Conservation (phyloP, 35 echinoderm and acorn worm species). For the Anneissia japonica region DNA sequence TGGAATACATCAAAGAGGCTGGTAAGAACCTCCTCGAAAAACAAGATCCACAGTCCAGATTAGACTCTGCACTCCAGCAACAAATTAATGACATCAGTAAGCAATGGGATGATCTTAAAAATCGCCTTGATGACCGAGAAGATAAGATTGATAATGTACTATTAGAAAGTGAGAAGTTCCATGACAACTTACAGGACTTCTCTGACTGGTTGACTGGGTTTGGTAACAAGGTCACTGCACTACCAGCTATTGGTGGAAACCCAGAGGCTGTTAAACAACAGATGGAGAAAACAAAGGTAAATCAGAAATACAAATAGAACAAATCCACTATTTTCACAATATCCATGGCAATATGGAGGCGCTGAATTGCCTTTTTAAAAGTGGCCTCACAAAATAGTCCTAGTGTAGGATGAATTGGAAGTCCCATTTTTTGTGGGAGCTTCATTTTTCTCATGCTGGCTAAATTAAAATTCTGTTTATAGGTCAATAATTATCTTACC, state of each 20-base stretch:
- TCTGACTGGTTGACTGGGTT: constrained; percentile 90
- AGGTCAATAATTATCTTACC: no score
- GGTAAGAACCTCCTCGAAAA: constrained; percentile 72
- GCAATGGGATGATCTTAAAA: constrained; percentile 84
- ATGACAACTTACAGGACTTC: constrained; percentile 72
- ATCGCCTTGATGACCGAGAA: constrained; percentile 77
- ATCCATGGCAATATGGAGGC: no score
- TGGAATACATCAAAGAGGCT: constrained; percentile 85
- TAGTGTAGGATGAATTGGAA: no score
- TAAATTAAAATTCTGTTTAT: no score
- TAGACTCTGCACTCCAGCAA: constrained; percentile 58
- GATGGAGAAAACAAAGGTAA: constrained; percentile 94
- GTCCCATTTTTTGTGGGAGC: no score
- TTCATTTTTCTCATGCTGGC: no score
- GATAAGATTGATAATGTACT: constrained; percentile 76
- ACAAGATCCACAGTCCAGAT: constrained; percentile 48
- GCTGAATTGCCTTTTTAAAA: no score
- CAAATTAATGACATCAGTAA: constrained; percentile 71
- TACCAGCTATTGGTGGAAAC: constrained; percentile 75
- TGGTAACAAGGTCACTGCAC: constrained; percentile 54
- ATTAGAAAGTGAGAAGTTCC: constrained; percentile 89
- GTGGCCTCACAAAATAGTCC: no score
- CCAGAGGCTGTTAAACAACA: constrained; percentile 87
- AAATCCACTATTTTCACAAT: no score
- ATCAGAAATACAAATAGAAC: no score